phyloP scores from a whole-genome alignment of 1,140 invertebrate genomes.

The Pseudomyrmex sp. region DNA sequence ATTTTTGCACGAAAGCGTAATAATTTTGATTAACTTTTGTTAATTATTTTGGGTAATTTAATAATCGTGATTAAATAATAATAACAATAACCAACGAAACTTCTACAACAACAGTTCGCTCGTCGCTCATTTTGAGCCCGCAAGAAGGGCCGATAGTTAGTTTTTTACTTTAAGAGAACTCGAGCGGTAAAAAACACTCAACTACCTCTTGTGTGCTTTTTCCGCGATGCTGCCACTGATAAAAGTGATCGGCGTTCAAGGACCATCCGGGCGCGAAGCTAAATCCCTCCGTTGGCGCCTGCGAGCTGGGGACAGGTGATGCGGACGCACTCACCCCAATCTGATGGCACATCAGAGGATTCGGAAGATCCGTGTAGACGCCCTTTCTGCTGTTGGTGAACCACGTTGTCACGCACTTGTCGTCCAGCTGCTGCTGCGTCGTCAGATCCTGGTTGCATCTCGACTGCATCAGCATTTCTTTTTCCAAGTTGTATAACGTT shows the following conservation, averaged over 20 bases:
- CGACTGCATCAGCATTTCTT: constrained; percentile 73
- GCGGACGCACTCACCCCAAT: constrained; percentile 2
- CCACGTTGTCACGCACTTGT: constrained; percentile 72
- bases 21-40: neutral
- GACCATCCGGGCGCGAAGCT: constrained; percentile 81
- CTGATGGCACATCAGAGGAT: constrained; percentile 65
- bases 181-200: neutral
- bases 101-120: neutral
- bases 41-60: constrained; percentile 1
- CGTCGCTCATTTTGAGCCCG: neutral
- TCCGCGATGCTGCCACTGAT: constrained; percentile 81
- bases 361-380: constrained; percentile 77
- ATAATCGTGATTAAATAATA: neutral
- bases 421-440: constrained; percentile 71
- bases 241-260: constrained; percentile 78
- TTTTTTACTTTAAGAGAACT: neutral
- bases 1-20: neutral
- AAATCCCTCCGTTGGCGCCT: constrained; percentile 75
- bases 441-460: constrained; percentile 56
- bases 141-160: neutral
- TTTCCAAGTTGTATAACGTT: constrained; percentile 78
- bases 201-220: constrained; percentile 79
- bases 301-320: constrained; percentile 40
- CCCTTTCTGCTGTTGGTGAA: constrained; percentile 69
- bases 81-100: neutral